Evolutionary conservation across 2,888 invertebrate species (phyloP), one percentile per base, ranked within the genome.

Genomic region (Prosopocoilus inquinatus): DNA sequence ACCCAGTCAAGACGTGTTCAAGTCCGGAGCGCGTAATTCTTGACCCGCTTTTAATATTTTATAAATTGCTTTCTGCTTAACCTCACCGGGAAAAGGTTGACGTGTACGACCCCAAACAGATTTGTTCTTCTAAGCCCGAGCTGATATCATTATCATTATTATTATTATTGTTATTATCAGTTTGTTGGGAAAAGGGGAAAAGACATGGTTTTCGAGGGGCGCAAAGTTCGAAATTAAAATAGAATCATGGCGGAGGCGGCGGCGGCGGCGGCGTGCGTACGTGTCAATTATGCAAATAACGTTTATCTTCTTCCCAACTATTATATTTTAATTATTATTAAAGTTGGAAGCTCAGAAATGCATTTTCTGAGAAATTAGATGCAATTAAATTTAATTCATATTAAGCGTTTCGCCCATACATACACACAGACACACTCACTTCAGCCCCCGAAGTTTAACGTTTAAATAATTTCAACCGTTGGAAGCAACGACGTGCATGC

Each of bases 321-420:
- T 46, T 48, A 46, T 46, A 32, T 53, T 52, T 53, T 59, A 57
- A 59, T 57, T 57, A 59, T 59, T 54, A 59, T 57, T 57, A 59
- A 47, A 51, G 49, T 55, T 55, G 38, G 51, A 51, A 55, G 51
- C 47, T 51, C 36, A 41, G 46, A 57, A 59, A 50, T 59, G 59
- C 56, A 57, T 53, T 57, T 48, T 28, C 20, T 28, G 20, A 53
- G 50, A 45, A 43, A 57, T 50, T 60, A 55, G 57, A 55, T 60
- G 55, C 57, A 57, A 57, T 60, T 60, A 57, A 60, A 57, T 60
- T 60, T 54, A 54, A 57, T 57, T 54, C 54, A 60, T 47, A 32
- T 34, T 35, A 34, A 32, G 15, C 20, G 9, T 32, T 47, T 12
- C 33, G 16, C 8, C 28, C 32, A 39, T 32, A 41, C 32, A 16